phyloP scores from a whole-genome alignment of 2,888 invertebrate species.

The Rugalucina vietnamica region DNA sequence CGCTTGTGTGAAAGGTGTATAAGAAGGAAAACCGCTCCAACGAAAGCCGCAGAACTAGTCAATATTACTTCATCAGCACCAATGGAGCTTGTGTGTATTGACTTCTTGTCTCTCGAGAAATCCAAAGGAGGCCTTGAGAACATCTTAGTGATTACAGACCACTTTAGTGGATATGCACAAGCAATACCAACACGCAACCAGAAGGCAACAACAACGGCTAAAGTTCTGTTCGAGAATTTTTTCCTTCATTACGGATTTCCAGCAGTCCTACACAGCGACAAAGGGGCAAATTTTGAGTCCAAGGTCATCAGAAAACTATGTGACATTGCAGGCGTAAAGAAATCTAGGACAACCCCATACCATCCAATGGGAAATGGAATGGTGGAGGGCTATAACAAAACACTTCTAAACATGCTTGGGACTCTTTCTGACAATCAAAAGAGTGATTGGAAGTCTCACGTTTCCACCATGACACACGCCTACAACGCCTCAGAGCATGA shows the following conservation, averaged over 20 bases:
- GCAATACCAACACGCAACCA: conserved; percentile 39
- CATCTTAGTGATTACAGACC: conserved; percentile 29
- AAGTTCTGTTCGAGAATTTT: conserved; percentile 12
- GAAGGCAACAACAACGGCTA: conserved; percentile 38
- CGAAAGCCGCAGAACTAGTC: conserved; percentile 4
- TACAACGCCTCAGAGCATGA: not conserved
- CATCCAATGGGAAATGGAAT: conserved; percentile 10
- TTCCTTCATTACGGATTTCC: too few species aligned
- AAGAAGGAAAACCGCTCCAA: conserved; percentile 1
- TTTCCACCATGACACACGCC: not conserved
- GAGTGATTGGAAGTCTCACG: conserved; percentile 1
- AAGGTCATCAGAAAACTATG: conserved; percentile 31
- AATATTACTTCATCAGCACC: conserved; percentile 30
- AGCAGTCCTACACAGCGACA: not conserved
- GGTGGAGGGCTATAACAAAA: not conserved
- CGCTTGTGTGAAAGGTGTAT: conserved; percentile 21
- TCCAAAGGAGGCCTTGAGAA: not conserved
- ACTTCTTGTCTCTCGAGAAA: conserved; percentile 6
- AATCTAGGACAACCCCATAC: not conserved
- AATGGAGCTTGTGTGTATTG: conserved; percentile 35
- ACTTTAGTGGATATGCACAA: conserved; percentile 32
- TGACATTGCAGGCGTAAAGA: not conserved
- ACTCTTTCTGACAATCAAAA: not conserved
- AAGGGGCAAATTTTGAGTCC: conserved; percentile 39
- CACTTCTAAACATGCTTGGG: not conserved